A percentile compares a stretch with the other conserved stretches of the same genome.
phyloP scores from a whole-genome alignment of 2,113 vertebrate species.

The Hippolais icterina region DNA sequence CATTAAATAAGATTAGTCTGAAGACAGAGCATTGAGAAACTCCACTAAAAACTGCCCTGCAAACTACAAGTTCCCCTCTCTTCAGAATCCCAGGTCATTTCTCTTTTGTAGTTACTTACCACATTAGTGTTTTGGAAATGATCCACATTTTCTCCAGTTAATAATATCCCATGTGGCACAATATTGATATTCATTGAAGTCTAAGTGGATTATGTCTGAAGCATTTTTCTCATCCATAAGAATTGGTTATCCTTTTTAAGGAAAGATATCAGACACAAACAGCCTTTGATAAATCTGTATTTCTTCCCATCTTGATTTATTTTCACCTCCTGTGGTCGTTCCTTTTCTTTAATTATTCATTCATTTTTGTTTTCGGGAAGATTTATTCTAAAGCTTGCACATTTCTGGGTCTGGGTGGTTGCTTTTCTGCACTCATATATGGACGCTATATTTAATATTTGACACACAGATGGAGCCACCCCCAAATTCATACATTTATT shows the following conservation, averaged over 20 bases:
- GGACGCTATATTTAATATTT: slow-evolving; percentile 32
- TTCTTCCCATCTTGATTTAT: slow-evolving; percentile 47
- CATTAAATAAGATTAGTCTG: slow-evolving; percentile 8
- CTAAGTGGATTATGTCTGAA: slow-evolving; percentile 54
- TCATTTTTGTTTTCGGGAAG: not conserved
- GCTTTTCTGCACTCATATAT: slow-evolving; percentile 2
- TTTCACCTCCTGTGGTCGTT: slow-evolving; percentile 20
- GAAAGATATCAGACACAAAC: slow-evolving; percentile 29
- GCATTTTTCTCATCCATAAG: slow-evolving; percentile 29
- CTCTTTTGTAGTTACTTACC: slow-evolving; percentile 8
- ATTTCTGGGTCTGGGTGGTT: not conserved
- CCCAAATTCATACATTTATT: slow-evolving; percentile 54
- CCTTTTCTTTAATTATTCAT: slow-evolving; percentile 51
- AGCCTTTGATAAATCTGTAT: slow-evolving; percentile 42
- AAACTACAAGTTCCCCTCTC: not conserved
- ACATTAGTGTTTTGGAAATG: slow-evolving; percentile 46
- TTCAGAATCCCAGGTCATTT: slow-evolving; percentile 18
- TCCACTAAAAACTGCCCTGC: not conserved
- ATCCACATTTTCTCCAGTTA: slow-evolving; percentile 38
- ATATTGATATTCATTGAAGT: slow-evolving; percentile 56
- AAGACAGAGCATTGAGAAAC: not conserved
- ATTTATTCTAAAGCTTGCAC: slow-evolving; percentile 28
- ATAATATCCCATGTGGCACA: slow-evolving; percentile 46
- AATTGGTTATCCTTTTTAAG: slow-evolving; percentile 34
- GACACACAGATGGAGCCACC: slow-evolving; percentile 42